A percentile compares a stretch with the other conserved stretches of the same genome.
Evolutionary conservation across 2,888 invertebrate species (phyloP).

Genomic region (Cosmopolites sordidus): DNA sequence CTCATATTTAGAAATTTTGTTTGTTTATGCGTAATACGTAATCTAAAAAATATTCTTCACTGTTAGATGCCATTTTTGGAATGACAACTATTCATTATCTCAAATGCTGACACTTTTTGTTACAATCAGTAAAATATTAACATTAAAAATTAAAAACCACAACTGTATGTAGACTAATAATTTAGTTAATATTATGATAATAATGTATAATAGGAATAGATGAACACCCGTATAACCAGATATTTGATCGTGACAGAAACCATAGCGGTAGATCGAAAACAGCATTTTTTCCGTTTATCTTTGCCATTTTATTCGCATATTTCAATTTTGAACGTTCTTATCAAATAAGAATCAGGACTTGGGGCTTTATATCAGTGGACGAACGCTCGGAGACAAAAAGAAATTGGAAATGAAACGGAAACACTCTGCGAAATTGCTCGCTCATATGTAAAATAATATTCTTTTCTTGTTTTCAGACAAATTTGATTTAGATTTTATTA

Average conservation of each 20-base stretch:
- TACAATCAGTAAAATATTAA: too few relatives aligned
- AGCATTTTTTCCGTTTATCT: conserved; percentile 20
- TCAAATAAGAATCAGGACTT: conserved; percentile 27
- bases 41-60: too few relatives aligned
- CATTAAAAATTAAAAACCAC: too few relatives aligned
- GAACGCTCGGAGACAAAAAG: conserved; percentile 18
- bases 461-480: not conserved
- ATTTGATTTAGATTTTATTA: conserved; percentile 2
- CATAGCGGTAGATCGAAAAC: conserved; percentile 15
- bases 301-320: conserved; percentile 22
- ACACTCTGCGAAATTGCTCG: conserved; percentile 22
- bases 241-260: conserved; percentile 21
- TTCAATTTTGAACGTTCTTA: conserved; percentile 26
- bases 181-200: too few relatives aligned
- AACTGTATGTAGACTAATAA: too few relatives aligned
- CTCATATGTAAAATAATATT: conserved; percentile 6
- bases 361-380: conserved; percentile 29
- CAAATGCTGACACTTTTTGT: too few relatives aligned
- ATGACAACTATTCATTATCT: too few relatives aligned
- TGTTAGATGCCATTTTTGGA: too few relatives aligned
- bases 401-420: conserved; percentile 26
- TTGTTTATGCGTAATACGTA: too few relatives aligned
- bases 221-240: too few relatives aligned
- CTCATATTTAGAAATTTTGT: too few relatives aligned
- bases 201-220: too few relatives aligned